Evolutionary conservation across 2,797 vertebrate species (phyloP), one percentile per base, ranked within the genome.

Genomic region (Phrynocephalus guinanensis): DNA sequence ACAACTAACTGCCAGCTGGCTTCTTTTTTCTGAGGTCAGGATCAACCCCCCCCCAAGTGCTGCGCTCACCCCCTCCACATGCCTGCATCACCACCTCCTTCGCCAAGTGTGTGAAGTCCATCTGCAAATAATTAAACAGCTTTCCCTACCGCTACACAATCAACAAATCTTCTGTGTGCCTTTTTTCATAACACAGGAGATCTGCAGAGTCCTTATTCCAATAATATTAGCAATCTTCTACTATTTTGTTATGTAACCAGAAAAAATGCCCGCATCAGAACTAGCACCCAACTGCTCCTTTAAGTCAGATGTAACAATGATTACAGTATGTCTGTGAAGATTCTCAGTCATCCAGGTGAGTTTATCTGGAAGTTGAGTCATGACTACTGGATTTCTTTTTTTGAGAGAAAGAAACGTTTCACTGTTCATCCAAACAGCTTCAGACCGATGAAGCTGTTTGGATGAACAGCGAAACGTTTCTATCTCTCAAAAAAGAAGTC

Each of bases 91-190:
- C 33, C 28, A 86, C 86, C 79, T 91, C 89, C 84, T 87, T 88
- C 94, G 91, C 94, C 94, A 96, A 91, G 63, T 68, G 75, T 10
- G 87, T 86, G 83, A 91, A 0, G 18, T 86, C 81, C 93, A 94
- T 91, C 94, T 96, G 94, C 92, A 95, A 94, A 81, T 88, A 92
- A 95, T 94, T 94, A 93, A 86, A 93, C 88, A 92, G 90, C 88
- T 44, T 44, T 44, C 3, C 38, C 92, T 63, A 87, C 94, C 79
- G 72, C 56, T 82, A 80, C 91, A 91, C 90, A 79, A 60, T 48
- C 60, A 84, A 38, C 83, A 85, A 85, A 38, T 0, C 48, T 33
- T 63, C 1, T 2, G 18, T n/a, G 11, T 7, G n/a, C 87, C 78
- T 24, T 20, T 88, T 83, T 76, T 56, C 72, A 38, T 63, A 76